Conservation (phyloP, 2,888 invertebrate genomes). For the Pristionchus japonicus region DNA sequence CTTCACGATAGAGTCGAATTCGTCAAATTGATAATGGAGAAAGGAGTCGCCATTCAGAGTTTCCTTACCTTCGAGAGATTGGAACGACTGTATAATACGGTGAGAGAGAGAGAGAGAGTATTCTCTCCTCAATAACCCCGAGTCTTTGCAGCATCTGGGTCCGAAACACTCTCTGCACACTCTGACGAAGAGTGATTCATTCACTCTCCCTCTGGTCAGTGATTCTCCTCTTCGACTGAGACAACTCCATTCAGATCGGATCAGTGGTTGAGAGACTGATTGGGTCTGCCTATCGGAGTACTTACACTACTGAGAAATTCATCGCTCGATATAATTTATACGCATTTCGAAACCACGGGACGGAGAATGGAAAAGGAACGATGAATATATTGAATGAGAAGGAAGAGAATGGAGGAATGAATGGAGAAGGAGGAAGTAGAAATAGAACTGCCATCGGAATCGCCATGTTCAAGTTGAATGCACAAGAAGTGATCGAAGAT, state of each 20-base stretch:
- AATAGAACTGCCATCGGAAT: background rate
- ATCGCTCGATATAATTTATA: conserved; percentile 64
- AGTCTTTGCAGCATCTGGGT: conserved; percentile 24
- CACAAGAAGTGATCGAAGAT: background rate
- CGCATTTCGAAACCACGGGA: background rate
- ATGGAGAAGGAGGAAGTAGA: background rate
- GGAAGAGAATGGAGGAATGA: background rate
- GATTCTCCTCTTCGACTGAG: background rate
- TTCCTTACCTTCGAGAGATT: conserved; percentile 95
- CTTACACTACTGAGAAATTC: conserved; percentile 94
- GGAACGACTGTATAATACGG: conserved; percentile 92
- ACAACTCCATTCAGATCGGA: conserved; percentile 81
- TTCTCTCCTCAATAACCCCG: background rate
- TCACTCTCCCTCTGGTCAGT: background rate
- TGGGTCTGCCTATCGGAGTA: conserved; percentile 96
- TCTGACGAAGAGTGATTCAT: conserved; percentile 34
- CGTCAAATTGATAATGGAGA: conserved; percentile 94
- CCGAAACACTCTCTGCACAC: conserved; percentile 44
- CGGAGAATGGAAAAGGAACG: background rate
- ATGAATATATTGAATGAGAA: background rate
- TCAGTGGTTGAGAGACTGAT: conserved; percentile 96
- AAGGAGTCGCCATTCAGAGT: conserved; percentile 97
- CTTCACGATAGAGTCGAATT: conserved; percentile 99
- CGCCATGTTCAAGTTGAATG: background rate
- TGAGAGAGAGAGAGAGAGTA: background rate